These are phyloP conservation scores for Pedetes capensis DNA, from an alignment of 2,113 vertebrate species.

Conservation along the genomic window DNA sequence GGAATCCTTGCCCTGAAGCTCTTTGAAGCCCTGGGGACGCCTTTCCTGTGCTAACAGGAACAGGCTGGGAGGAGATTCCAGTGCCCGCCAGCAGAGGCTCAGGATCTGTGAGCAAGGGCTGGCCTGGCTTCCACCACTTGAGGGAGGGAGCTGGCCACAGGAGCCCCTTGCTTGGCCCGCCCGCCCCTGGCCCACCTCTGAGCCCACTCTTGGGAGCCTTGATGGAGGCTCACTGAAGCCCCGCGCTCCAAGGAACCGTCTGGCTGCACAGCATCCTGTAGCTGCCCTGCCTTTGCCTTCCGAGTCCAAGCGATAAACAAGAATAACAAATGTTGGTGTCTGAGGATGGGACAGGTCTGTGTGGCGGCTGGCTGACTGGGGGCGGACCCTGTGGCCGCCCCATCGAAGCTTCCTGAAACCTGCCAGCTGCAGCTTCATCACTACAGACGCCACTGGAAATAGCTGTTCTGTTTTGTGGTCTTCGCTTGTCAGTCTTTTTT, in stretches of 20 bases:
- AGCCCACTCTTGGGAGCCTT: fast-evolving
- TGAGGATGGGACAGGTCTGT: fast-evolving
- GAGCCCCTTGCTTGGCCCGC: background rate
- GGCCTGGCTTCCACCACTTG: too few species aligned
- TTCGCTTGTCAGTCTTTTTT: too few species aligned
- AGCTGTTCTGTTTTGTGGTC: background rate
- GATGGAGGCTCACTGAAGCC: fast-evolving
- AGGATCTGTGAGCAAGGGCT: too few species aligned
- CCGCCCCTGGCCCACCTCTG: background rate
- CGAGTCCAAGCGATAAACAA: background rate
- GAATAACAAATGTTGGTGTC: fast-evolving
- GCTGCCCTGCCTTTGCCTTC: background rate
- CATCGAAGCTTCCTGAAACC: background rate
- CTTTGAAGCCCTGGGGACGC: background rate
- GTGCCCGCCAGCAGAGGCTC: background rate
- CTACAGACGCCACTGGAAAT: too few species aligned
- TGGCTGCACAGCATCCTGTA: fast-evolving
- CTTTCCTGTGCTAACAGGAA: background rate
- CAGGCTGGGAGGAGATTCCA: too few species aligned
- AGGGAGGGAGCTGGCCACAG: background rate
- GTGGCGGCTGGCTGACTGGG: fast-evolving
- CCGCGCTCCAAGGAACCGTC: fast-evolving
- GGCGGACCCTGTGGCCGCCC: background rate
- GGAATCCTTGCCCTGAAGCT: fast-evolving
- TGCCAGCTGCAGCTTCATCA: background rate